Evolutionary conservation across 2,113 vertebrate genomes (phyloP), one percentile per base, ranked within the genome.

Genomic region (Hiodon tergisus): DNA sequence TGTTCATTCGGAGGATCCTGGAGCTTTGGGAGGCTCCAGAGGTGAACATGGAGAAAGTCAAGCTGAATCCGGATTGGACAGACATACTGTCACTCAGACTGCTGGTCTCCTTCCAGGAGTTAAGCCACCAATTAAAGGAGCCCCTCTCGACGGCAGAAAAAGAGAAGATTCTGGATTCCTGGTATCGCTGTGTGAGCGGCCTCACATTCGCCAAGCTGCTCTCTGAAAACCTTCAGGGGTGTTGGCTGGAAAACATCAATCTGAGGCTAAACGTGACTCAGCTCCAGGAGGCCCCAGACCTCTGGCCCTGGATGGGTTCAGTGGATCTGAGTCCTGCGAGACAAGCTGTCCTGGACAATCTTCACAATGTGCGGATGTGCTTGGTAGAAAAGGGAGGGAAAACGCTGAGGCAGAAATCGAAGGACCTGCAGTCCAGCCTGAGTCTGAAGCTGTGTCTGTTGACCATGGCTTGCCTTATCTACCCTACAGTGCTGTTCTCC

Each of bases 401-500:
- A 2, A 85, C 83, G 31, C 87, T 96, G 46, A 74, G 63, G 46
- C 73, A 65, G 76, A 90, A 86, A 54, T 91, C 89, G 1, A 89
- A 86, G 16, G 86, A 91, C 3, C 77, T 90, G 47, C 84, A 91
- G 3, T 92, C 88, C 0, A 67, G 73, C 14, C 71, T 89, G 11
- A 94, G 92, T 57, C 85, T 95, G 50, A 93, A 91, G 81, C 76
- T 94, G 51, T 88, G 89, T 17, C 84, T 96, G 60, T 13, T 93
- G 67, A 74, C 78, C 6, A 76, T 94, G 0, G 86, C 94, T 57
- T 90, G 91, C 65, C 89, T 96, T 78, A 91, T 94, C 78, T 95
- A 95, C 71, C 94, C 94, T 0, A 77, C 88, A 4, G 86, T 91
- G n/a, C 85, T 95, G 68, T 46, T 93, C 60, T 96, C 94, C 70